These are phyloP conservation scores for Trachymyrmex cornetzi DNA, from an alignment of 1,140 invertebrate species.

Conservation along the genomic window DNA sequence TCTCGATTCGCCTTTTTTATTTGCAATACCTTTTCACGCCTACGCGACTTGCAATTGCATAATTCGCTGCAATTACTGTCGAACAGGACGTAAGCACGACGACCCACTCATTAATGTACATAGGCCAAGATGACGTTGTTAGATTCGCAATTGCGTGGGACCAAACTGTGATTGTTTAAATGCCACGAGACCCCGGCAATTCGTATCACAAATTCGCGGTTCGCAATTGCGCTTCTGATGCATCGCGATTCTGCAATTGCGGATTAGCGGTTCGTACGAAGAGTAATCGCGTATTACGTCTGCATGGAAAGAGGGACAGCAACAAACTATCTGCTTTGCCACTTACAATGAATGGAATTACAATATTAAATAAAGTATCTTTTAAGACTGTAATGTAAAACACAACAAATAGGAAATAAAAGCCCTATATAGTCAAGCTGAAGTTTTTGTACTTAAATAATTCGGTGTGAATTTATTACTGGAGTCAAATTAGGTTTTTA, in stretches of 20 bases:
- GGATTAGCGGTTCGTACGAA: neutral
- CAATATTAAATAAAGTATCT: neutral
- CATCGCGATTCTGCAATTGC: slow-evolving; percentile 11
- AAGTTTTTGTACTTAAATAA: too few species aligned
- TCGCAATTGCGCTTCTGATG: slow-evolving; percentile 16
- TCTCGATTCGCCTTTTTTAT: neutral
- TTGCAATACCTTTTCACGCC: neutral
- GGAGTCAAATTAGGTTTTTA: too few species aligned
- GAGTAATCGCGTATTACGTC: neutral
- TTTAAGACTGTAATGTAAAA: too few species aligned
- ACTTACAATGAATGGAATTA: slow-evolving; percentile 19
- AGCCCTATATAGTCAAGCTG: too few species aligned
- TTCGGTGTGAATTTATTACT: too few species aligned
- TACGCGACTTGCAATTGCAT: slow-evolving; percentile 1
- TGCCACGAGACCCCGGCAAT: neutral
- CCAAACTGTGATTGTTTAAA: slow-evolving; percentile 37
- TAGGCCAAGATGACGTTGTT: neutral
- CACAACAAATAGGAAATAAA: too few species aligned
- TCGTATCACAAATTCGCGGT: slow-evolving; percentile 23
- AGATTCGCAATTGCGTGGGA: slow-evolving; percentile 4
- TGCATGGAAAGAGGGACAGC: neutral
- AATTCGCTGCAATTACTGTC: slow-evolving; percentile 1
- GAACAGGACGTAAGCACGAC: neutral
- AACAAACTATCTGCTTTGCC: neutral
- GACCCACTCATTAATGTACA: neutral